These are phyloP conservation scores for Scatophagus argus DNA, from an alignment of 2,113 vertebrate species.

Conservation along the genomic window DNA sequence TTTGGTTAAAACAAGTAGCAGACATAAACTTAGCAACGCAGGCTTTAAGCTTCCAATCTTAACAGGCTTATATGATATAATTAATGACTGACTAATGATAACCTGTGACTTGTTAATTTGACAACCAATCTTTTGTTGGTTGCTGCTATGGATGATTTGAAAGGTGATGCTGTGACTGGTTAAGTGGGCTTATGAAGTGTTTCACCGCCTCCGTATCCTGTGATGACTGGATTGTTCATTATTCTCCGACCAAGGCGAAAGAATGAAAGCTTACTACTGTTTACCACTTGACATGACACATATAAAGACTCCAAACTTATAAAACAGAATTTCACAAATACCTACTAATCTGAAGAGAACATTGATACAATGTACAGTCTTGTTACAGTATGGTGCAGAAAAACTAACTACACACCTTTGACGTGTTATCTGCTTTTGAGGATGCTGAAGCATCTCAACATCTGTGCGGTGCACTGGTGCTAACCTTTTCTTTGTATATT, in stretches of 20 bases:
- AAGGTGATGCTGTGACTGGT: background rate
- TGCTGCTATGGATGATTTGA: background rate
- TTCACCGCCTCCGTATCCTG: background rate
- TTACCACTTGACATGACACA: background rate
- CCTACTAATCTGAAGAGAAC: background rate
- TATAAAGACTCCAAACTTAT: background rate
- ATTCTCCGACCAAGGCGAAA: too few relatives aligned
- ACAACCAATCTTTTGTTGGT: background rate
- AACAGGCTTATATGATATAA: background rate
- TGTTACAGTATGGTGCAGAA: background rate
- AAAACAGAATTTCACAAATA: background rate
- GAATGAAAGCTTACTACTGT: background rate
- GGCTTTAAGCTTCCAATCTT: background rate
- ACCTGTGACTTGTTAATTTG: background rate
- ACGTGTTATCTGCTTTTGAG: background rate
- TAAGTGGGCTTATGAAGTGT: background rate
- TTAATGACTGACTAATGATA: too few relatives aligned
- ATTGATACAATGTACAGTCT: background rate
- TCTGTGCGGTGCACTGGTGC: background rate
- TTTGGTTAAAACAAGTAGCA: background rate
- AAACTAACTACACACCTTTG: background rate
- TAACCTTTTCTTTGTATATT: background rate
- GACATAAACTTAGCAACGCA: background rate
- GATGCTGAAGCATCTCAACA: background rate
- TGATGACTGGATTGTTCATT: background rate